Conservation (phyloP, 1,140 invertebrate species). For the Ceratina australensis region DNA sequence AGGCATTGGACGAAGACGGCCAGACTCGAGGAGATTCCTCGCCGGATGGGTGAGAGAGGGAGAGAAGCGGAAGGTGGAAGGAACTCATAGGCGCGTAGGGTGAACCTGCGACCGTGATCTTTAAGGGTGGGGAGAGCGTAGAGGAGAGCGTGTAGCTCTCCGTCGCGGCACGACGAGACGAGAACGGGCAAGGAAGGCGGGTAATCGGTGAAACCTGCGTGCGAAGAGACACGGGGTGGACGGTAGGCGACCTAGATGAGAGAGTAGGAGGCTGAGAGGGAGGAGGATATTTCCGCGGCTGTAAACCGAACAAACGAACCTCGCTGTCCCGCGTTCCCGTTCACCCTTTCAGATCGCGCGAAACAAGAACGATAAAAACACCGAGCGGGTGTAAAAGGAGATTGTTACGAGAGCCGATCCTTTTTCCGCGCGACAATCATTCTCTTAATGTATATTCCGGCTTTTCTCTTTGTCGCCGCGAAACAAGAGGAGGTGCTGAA, state of each 20-base stretch:
- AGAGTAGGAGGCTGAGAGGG: neutral
- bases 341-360: conserved; percentile 25
- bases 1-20: neutral
- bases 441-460: conserved; percentile 1
- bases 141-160: conserved; percentile 34
- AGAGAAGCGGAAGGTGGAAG: neutral
- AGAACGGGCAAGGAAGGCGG: conserved; percentile 34
- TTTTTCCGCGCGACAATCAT: neutral
- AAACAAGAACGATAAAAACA: neutral
- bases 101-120: conserved; percentile 65
- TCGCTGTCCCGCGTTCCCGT: neutral
- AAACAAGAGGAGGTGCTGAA: no score
- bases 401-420: conserved; percentile 11
- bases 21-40: neutral
- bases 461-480: neutral
- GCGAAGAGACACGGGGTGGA: conserved; percentile 22
- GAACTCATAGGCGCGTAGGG: conserved; percentile 27
- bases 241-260: neutral
- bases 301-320: conserved; percentile 12
- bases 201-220: conserved; percentile 46
- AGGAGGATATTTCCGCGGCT: conserved; percentile 6
- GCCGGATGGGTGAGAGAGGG: neutral
- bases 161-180: conserved; percentile 14
- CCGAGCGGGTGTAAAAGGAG: neutral
- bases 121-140: conserved; percentile 49